phyloP scores from a whole-genome alignment of 1,140 invertebrate genomes.

The Drosophila ogumai region DNA sequence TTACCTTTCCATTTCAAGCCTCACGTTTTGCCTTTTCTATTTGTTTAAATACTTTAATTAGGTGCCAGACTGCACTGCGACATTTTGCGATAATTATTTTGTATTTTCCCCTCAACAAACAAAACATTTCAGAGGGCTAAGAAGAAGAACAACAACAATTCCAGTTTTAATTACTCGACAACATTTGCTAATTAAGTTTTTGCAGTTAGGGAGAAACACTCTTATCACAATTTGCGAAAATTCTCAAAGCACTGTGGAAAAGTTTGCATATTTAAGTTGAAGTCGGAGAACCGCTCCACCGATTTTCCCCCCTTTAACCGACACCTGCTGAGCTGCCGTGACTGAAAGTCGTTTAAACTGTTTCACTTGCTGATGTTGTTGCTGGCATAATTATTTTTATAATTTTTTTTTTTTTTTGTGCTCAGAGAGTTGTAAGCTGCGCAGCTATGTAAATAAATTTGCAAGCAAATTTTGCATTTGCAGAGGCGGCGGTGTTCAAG shows the following conservation, averaged over 20 bases:
- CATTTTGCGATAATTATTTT: slow-evolving; percentile 31
- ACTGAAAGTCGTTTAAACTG: slow-evolving; percentile 57
- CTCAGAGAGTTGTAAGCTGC: slow-evolving; percentile 19
- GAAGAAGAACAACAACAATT: slow-evolving; percentile 5
- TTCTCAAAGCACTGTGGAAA: slow-evolving; percentile 30
- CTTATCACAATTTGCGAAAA: slow-evolving; percentile 46
- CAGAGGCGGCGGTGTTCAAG: slow-evolving; percentile 32
- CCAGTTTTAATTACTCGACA: slow-evolving; percentile 27
- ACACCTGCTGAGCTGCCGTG: slow-evolving; percentile 52
- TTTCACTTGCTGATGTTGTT: slow-evolving; percentile 44
- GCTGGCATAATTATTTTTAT: slow-evolving; percentile 55
- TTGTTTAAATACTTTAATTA: slow-evolving; percentile 5
- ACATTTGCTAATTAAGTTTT: slow-evolving; percentile 62
- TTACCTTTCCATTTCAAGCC: not conserved
- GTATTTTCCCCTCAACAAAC: slow-evolving; percentile 5
- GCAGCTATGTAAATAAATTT: slow-evolving; percentile 45
- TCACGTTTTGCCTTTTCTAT: not conserved
- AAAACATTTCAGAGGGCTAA: slow-evolving; percentile 8
- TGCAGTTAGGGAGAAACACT: slow-evolving; percentile 29
- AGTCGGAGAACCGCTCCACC: slow-evolving; percentile 14
- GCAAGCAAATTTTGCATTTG: slow-evolving; percentile 29
- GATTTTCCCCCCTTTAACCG: slow-evolving; percentile 7
- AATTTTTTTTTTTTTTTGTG: slow-evolving; percentile 28
- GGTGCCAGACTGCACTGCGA: slow-evolving; percentile 26
- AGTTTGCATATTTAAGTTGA: slow-evolving; percentile 59